These are phyloP conservation scores for Diglossa cyanea DNA, from an alignment of 2,797 vertebrate species.

Conservation along the genomic window DNA sequence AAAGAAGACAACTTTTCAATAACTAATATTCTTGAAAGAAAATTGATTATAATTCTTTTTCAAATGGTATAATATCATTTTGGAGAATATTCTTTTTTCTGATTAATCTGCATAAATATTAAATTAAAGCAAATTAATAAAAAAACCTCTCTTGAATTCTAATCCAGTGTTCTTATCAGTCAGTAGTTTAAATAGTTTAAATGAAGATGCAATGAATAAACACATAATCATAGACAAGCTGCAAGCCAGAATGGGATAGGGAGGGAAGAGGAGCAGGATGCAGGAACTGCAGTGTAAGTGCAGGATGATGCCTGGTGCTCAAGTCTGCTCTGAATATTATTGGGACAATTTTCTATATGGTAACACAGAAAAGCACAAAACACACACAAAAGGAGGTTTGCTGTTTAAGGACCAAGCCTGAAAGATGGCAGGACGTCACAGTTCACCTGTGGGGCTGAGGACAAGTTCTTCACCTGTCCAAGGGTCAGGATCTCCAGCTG, in stretches of 20 bases:
- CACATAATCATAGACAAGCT: background rate
- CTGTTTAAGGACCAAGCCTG: background rate
- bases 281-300: background rate
- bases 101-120: constrained; percentile 25
- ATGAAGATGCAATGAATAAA: background rate
- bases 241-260: background rate
- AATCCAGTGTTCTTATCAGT: background rate
- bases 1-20: constrained; percentile 28
- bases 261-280: background rate
- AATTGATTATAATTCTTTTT: constrained; percentile 4
- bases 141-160: background rate
- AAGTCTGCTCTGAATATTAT: background rate
- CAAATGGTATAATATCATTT: constrained; percentile 8
- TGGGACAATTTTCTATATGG: background rate
- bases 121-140: constrained; percentile 32
- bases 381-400: background rate
- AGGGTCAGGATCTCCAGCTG: background rate
- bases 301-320: background rate
- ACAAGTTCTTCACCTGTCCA: background rate
- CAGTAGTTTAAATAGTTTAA: background rate
- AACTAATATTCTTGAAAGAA: constrained; percentile 50
- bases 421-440: background rate
- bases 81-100: constrained; percentile 6
- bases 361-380: background rate
- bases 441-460: background rate